Base-by-base conservation (phyloP, 2,888 invertebrate genomes). In the Lathronympha strigana region DNA sequence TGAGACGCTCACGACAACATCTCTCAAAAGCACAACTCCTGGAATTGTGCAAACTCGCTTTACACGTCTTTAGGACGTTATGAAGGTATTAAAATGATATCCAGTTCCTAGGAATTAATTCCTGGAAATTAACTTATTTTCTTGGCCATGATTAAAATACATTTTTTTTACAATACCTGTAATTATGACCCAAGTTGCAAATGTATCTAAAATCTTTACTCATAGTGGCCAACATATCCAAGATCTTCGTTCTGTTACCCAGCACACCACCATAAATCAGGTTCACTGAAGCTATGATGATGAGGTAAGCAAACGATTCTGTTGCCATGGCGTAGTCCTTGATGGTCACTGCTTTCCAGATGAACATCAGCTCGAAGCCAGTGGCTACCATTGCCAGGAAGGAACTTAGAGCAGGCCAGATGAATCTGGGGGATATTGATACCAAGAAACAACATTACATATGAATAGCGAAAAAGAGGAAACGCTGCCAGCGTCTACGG, bases 81-180 rank as follows among this genome's bases (percentile, higher is more conserved):
- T n/a, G n/a, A n/a, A n/a, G n/a, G n/a, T n/a, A n/a, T n/a, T n/a
- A n/a, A n/a, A n/a, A n/a, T n/a, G n/a, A n/a, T n/a, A n/a, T n/a
- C n/a, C n/a, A n/a, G n/a, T n/a, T n/a, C n/a, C n/a, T n/a, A n/a
- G 31, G 11, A 31, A 31, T 31, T 8, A 36, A 4, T n/a, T n/a
- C n/a, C n/a, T n/a, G n/a, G n/a, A n/a, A n/a, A n/a, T n/a, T n/a
- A n/a, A n/a, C n/a, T n/a, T 13, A 17, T 9, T 1, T 2, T 1
- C 13, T 47, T 47, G 0, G 5, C 6, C 8, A 6, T 0, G 9
- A 1, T 13, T n/a, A 33, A 21, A 36, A 0, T 3, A 33, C 4
- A 4, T 43, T 19, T 19, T 2, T 17, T 6, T 19, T 36, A 1
- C 13, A n/a, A 69, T 68, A 87, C 87, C 79, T 84, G 71, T 84